phyloP scores from a whole-genome alignment of 2,113 vertebrate genomes.

The Anas platyrhynchos region DNA sequence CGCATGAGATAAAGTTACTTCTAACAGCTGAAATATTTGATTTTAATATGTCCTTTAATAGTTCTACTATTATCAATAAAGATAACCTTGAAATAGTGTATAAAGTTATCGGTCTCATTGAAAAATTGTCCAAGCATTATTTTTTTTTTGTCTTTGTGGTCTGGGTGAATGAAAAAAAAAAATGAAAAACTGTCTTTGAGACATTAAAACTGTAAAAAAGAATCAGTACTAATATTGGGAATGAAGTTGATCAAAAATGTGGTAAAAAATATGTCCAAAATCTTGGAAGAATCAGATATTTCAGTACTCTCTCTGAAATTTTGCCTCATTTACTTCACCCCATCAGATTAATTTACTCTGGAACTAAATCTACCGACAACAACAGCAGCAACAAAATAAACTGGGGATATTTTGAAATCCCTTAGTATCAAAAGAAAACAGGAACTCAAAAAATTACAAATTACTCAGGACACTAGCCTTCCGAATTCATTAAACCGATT shows the following conservation, averaged over 20 bases:
- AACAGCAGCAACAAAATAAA: neutral
- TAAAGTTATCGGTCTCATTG: neutral
- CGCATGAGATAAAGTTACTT: neutral
- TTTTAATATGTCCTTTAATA: neutral
- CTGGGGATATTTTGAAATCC: neutral
- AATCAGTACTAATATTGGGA: neutral
- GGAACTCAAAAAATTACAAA: neutral
- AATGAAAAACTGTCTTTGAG: neutral
- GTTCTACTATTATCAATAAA: neutral
- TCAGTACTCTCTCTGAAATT: neutral
- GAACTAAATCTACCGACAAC: neutral
- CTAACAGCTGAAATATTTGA: neutral
- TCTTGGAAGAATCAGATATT: neutral
- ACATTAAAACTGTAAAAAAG: neutral
- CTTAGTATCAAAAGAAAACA: neutral
- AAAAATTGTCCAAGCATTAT: neutral
- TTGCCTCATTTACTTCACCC: neutral
- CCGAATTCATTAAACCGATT: neutral
- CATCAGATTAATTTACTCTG: neutral
- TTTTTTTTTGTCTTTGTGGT: neutral
- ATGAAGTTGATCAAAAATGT: neutral
- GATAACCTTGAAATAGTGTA: neutral
- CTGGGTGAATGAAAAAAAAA: neutral
- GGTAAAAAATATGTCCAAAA: neutral
- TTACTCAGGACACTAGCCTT: neutral